Conservation (phyloP, 2,113 vertebrate genomes). For the Prolemur simus region DNA sequence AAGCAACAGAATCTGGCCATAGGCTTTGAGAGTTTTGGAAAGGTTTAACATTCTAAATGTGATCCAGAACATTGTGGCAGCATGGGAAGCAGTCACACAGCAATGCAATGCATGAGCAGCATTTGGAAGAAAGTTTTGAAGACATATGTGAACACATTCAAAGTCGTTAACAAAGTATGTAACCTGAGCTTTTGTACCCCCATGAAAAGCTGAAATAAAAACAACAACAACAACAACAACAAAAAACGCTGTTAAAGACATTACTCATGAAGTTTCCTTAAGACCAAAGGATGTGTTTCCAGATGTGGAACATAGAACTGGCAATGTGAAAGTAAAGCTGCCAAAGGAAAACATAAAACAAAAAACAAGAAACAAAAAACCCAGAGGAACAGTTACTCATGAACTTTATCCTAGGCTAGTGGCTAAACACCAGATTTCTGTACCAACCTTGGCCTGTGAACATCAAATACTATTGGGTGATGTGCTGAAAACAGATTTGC, state of each 20-base stretch:
- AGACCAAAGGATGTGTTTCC: slow-evolving; percentile 90
- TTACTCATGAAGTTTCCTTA: slow-evolving; percentile 84
- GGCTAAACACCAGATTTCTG: slow-evolving; percentile 92
- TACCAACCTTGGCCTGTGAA: slow-evolving; percentile 89
- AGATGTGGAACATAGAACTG: slow-evolving; percentile 92
- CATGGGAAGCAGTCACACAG: neutral
- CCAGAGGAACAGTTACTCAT: slow-evolving; percentile 86
- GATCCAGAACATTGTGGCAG: neutral
- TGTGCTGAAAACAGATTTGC: slow-evolving; percentile 89
- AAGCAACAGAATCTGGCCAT: neutral
- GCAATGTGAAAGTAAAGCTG: slow-evolving; percentile 92
- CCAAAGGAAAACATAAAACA: slow-evolving; percentile 90
- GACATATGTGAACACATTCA: neutral
- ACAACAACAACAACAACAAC: too few relatives aligned
- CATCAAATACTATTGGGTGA: slow-evolving; percentile 91
- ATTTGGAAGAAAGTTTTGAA: neutral
- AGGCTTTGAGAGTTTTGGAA: neutral
- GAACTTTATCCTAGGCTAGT: slow-evolving; percentile 91
- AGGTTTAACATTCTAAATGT: neutral
- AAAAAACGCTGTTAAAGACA: neutral
- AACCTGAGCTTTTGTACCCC: too few relatives aligned
- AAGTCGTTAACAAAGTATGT: neutral
- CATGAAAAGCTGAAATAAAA: too few relatives aligned
- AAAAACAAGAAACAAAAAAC: neutral
- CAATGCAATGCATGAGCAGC: neutral